Evolutionary conservation across 2,888 invertebrate species (phyloP).

Genomic region (Chymomyza amoena): DNA sequence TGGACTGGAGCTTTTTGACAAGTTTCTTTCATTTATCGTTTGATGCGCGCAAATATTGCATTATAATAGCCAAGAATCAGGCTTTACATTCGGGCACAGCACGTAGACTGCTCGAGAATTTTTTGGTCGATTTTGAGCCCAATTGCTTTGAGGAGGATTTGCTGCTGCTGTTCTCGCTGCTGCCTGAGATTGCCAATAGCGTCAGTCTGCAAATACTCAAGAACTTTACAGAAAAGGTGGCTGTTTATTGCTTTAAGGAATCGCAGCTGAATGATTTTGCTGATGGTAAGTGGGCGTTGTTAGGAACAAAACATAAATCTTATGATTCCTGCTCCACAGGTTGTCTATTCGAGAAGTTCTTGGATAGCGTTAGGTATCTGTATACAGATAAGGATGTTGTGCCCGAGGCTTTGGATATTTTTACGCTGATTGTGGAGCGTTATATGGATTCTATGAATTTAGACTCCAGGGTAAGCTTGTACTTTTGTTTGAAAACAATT

Average conservation of each 20-base stretch:
- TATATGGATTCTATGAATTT: slow-evolving; percentile 78
- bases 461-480: slow-evolving; percentile 65
- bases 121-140: slow-evolving; percentile 80
- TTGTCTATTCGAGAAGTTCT: slow-evolving; percentile 77
- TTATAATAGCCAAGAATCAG: slow-evolving; percentile 84
- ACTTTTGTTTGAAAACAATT: background rate
- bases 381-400: slow-evolving; percentile 74
- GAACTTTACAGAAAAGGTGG: slow-evolving; percentile 79
- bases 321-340: slow-evolving; percentile 45
- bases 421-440: slow-evolving; percentile 76
- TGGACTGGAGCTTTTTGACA: slow-evolving; percentile 84
- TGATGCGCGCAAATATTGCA: slow-evolving; percentile 80
- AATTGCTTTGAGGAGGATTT: slow-evolving; percentile 78
- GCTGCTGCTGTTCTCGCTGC: slow-evolving; percentile 70
- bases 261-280: slow-evolving; percentile 76
- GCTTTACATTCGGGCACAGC: slow-evolving; percentile 83
- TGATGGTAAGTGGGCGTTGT: slow-evolving; percentile 59
- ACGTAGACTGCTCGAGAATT: slow-evolving; percentile 83
- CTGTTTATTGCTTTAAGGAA: slow-evolving; percentile 77
- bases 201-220: slow-evolving; percentile 74
- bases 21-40: slow-evolving; percentile 81
- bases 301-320: background rate
- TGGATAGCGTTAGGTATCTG: slow-evolving; percentile 76
- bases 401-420: slow-evolving; percentile 76
- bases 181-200: slow-evolving; percentile 76